These are phyloP conservation scores for Thysanoteuthis rhombus DNA, from an alignment of 2,888 invertebrate genomes.

Conservation along the genomic window DNA sequence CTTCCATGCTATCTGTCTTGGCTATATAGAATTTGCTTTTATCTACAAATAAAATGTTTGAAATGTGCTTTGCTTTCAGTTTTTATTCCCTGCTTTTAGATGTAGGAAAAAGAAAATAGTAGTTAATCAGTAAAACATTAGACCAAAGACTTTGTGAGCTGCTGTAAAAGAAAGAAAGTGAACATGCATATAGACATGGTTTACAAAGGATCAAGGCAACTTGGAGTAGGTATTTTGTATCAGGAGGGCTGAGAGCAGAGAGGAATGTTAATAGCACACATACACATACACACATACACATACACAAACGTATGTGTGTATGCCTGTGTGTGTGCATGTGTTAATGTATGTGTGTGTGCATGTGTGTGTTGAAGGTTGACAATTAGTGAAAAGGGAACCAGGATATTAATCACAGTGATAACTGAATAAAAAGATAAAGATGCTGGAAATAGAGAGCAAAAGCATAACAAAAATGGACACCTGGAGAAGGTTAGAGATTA, in stretches of 20 bases:
- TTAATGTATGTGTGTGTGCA: background rate
- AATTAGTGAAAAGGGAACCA: background rate
- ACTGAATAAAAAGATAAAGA: background rate
- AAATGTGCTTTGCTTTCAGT: background rate
- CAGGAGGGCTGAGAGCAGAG: background rate
- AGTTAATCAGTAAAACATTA: background rate
- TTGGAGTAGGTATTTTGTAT: background rate
- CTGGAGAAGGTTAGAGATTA: background rate
- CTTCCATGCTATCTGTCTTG: background rate
- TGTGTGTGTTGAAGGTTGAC: background rate
- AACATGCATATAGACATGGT: slow-evolving; percentile 12
- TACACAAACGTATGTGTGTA: background rate
- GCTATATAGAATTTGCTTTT: background rate
- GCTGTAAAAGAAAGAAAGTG: background rate
- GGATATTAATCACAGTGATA: background rate
- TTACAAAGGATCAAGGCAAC: slow-evolving; percentile 12
- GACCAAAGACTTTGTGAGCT: slow-evolving; percentile 12
- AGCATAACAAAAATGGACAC: background rate
- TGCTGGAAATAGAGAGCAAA: background rate
- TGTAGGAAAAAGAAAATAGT: slow-evolving; percentile 1
- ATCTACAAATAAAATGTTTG: background rate
- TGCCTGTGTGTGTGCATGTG: background rate
- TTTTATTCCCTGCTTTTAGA: background rate
- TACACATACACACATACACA: background rate
- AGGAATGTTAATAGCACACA: background rate